Evolutionary conservation across 2,113 vertebrate genomes (phyloP).

Genomic region (Eolophus roseicapilla): DNA sequence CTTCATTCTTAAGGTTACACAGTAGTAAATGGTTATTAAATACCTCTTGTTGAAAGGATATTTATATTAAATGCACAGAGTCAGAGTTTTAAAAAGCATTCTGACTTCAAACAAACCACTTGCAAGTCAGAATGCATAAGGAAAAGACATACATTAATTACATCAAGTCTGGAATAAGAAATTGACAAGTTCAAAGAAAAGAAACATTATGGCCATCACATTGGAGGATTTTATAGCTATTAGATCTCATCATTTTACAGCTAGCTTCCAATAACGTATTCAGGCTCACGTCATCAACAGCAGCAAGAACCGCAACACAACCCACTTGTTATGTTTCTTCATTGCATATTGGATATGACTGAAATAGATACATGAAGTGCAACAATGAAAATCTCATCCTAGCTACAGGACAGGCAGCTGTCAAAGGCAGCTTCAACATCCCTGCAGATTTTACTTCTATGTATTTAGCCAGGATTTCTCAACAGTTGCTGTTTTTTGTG

Average conservation of each 20-base stretch:
- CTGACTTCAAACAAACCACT: background rate
- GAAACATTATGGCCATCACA: background rate
- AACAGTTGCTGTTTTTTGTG: background rate
- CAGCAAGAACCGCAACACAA: background rate
- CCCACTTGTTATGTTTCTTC: background rate
- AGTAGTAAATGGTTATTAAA: background rate
- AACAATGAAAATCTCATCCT: background rate
- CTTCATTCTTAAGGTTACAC: background rate
- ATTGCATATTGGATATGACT: background rate
- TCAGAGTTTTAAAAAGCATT: background rate
- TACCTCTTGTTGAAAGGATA: background rate
- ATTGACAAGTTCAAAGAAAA: background rate
- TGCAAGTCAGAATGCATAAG: background rate
- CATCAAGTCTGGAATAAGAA: background rate
- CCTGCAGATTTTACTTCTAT: background rate
- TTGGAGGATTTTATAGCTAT: background rate
- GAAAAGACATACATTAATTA: background rate
- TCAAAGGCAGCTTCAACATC: background rate
- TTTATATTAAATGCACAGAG: background rate
- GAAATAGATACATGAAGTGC: background rate
- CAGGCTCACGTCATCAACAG: background rate
- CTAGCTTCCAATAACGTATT: background rate
- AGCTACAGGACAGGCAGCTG: background rate
- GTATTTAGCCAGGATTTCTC: background rate
- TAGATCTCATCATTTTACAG: background rate